These are phyloP conservation scores for Rhynchonema sp. DNA, from an alignment of 2,888 invertebrate genomes.

Conservation along the genomic window DNA sequence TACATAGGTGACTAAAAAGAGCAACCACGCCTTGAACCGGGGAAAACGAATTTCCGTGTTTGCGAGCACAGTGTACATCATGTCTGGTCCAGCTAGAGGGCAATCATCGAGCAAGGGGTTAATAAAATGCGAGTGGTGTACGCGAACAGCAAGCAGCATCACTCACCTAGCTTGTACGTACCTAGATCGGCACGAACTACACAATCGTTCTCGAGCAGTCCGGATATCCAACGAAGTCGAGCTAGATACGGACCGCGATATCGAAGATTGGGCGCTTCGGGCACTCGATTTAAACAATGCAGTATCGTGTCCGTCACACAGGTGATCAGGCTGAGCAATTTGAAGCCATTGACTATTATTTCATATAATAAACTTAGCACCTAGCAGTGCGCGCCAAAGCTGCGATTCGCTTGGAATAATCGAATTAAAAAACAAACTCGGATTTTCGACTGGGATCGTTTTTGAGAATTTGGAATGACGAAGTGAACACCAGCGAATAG, in stretches of 20 bases:
- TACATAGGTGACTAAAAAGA: no score
- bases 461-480: not conserved
- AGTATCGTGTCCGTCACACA: not conserved
- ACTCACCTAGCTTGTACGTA: conserved; percentile 7
- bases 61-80: no score
- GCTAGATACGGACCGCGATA: conserved; percentile 74
- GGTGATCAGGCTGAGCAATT: not conserved
- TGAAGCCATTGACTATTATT: no score
- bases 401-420: no score
- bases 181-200: conserved; percentile 10
- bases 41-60: no score
- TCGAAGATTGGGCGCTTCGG: conserved; percentile 5
- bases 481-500: conserved; percentile 8
- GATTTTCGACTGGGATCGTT: not conserved
- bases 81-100: no score
- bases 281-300: not conserved
- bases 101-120: no score
- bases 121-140: no score
- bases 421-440: not conserved
- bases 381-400: not conserved
- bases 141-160: no score
- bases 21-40: no score
- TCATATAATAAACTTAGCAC: not conserved
- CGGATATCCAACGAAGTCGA: conserved; percentile 42
- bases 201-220: conserved; percentile 13